phyloP scores from a whole-genome alignment of 2,888 invertebrate genomes.

The Drosophila setosimentum region DNA sequence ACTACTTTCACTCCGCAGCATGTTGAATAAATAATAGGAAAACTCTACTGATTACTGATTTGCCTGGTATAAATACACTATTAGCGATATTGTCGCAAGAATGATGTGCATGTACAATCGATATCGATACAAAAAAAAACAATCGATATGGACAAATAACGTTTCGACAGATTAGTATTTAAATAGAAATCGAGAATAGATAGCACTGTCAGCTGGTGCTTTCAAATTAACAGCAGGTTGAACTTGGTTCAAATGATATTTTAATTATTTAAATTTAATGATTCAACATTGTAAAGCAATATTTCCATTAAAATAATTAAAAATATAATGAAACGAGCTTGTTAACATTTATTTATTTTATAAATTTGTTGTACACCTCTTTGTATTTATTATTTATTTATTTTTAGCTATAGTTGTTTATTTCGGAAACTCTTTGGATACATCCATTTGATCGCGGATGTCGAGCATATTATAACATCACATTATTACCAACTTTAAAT shows the following conservation, averaged over 20 bases:
- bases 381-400: slow-evolving; percentile 36
- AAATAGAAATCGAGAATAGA: not conserved
- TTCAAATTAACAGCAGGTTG: not conserved
- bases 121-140: slow-evolving; percentile 29
- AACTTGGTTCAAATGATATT: not conserved
- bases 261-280: not conserved
- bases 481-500: slow-evolving; percentile 9
- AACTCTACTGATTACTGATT: slow-evolving; percentile 21
- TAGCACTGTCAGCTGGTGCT: not conserved
- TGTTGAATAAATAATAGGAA: slow-evolving; percentile 1
- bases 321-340: slow-evolving; percentile 6
- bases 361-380: slow-evolving; percentile 20
- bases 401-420: slow-evolving; percentile 32
- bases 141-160: too few species aligned
- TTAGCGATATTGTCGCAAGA: not conserved
- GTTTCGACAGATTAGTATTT: not conserved
- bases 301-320: not conserved
- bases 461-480: not conserved
- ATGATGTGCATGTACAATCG: slow-evolving; percentile 1
- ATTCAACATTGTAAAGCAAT: not conserved
- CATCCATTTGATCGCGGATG: not conserved
- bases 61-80: not conserved
- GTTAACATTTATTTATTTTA: slow-evolving; percentile 35
- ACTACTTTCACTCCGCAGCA: slow-evolving; percentile 5
- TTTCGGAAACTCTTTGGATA: slow-evolving; percentile 26